Evolutionary conservation across 2,888 invertebrate genomes (phyloP).

Genomic region (Himalopsyche kuldschensis): DNA sequence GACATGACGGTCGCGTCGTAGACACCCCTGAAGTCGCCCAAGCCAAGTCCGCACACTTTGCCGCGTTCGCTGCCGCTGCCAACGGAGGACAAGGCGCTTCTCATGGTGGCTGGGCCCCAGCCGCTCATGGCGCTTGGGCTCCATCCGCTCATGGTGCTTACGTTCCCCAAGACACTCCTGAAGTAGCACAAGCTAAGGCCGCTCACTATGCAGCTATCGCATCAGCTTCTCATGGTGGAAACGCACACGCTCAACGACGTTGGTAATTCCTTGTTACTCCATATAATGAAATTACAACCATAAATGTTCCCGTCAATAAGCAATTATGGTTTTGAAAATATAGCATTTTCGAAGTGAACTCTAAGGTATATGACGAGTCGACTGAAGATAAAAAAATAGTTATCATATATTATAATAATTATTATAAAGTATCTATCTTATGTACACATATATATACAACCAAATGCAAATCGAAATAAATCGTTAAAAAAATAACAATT

Average conservation of each 20-base stretch:
- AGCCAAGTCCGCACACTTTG: slow-evolving; percentile 24
- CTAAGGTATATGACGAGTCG: no score
- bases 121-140: slow-evolving; percentile 42
- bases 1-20: slow-evolving; percentile 29
- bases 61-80: slow-evolving; percentile 17
- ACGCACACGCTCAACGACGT: background rate
- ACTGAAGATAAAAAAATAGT: no score
- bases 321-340: no score
- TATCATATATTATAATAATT: no score
- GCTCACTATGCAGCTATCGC: slow-evolving; percentile 61
- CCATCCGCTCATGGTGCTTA: slow-evolving; percentile 11
- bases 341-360: no score
- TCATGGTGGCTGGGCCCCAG: background rate
- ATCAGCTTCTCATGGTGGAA: background rate
- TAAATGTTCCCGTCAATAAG: no score
- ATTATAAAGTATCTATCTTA: no score
- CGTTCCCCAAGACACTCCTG: slow-evolving; percentile 58
- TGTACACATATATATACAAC: no score
- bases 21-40: slow-evolving; percentile 27
- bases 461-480: no score
- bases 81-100: background rate
- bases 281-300: no score
- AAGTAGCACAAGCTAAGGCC: slow-evolving; percentile 64
- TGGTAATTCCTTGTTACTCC: background rate
- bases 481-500: no score